Percentiles rank a stretch among this genome's conserved stretches.
These are phyloP conservation scores for Oophaga pumilio DNA, from an alignment of 2,113 vertebrate genomes.

Conservation along the genomic window DNA sequence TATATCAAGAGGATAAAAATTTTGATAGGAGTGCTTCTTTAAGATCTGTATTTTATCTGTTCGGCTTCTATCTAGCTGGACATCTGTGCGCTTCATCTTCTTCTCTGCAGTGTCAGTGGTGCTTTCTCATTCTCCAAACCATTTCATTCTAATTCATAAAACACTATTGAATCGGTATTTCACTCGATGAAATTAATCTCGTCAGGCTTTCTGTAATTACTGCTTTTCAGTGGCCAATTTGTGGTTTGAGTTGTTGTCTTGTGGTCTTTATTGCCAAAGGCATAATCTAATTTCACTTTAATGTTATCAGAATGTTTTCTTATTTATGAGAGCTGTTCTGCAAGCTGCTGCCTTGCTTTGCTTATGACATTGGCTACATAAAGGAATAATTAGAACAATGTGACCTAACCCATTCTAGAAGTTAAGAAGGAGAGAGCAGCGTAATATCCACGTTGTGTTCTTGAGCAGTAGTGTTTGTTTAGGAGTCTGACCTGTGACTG, in stretches of 20 bases:
- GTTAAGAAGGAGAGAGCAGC: neutral
- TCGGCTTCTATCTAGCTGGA: neutral
- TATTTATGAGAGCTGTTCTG: neutral
- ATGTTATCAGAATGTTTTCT: conserved; percentile 17
- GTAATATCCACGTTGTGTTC: neutral
- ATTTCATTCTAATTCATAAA: conserved; percentile 8
- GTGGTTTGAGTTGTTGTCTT: conserved; percentile 17
- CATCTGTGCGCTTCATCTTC: neutral
- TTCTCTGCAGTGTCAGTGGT: neutral
- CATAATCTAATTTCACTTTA: neutral
- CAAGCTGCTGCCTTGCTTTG: neutral
- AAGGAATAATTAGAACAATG: neutral
- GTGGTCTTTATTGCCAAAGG: conserved; percentile 10
- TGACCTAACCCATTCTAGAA: neutral
- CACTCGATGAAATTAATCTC: neutral
- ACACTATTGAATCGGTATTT: conserved; percentile 23
- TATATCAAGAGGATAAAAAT: no score
- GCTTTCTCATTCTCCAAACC: neutral
- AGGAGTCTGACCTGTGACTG: neutral
- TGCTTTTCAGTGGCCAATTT: conserved; percentile 28
- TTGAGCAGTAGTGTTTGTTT: neutral
- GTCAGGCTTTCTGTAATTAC: conserved; percentile 24
- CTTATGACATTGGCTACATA: neutral
- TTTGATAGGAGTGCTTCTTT: no score
- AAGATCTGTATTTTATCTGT: neutral